Percentiles rank a stretch among this genome's conserved stretches.
phyloP scores from a whole-genome alignment of 2,113 vertebrate genomes.

The Oryzias javanicus region DNA sequence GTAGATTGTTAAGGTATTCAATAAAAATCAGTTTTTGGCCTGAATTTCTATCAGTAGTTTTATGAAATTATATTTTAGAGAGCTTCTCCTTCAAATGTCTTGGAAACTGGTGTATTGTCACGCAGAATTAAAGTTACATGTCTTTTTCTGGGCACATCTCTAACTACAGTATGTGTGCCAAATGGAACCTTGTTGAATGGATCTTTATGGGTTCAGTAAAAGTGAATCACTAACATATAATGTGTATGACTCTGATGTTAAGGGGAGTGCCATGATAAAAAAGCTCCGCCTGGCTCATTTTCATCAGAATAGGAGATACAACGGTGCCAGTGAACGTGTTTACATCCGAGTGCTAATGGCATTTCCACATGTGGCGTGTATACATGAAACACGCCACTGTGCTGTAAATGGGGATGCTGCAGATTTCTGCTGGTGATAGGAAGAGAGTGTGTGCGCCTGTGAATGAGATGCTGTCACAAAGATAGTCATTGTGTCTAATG shows the following conservation, averaged over 20 bases:
- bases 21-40: too few relatives aligned
- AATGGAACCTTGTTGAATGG: not conserved
- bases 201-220: not conserved
- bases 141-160: too few relatives aligned
- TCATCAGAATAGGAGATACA: slow-evolving; percentile 13
- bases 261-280: slow-evolving; percentile 12
- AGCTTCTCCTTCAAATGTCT: too few relatives aligned
- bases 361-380: slow-evolving; percentile 23
- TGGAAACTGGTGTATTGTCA: too few relatives aligned
- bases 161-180: too few relatives aligned
- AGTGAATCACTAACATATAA: slow-evolving; percentile 11
- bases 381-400: slow-evolving; percentile 35
- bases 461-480: slow-evolving; percentile 65
- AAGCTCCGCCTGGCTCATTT: slow-evolving; percentile 7
- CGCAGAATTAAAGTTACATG: too few relatives aligned
- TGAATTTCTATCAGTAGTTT: too few relatives aligned
- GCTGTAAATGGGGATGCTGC: slow-evolving; percentile 46
- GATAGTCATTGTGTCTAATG: slow-evolving; percentile 72
- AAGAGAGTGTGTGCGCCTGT: slow-evolving; percentile 24
- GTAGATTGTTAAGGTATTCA: too few relatives aligned
- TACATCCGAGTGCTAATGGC: slow-evolving; percentile 19
- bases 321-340: slow-evolving; percentile 12
- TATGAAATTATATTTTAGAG: too few relatives aligned
- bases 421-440: slow-evolving; percentile 22
- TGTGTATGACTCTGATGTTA: slow-evolving; percentile 15